Evolutionary conservation across 2,797 vertebrate genomes (phyloP), one percentile per base, ranked within the genome.

Genomic region (Chelon labrosus): DNA sequence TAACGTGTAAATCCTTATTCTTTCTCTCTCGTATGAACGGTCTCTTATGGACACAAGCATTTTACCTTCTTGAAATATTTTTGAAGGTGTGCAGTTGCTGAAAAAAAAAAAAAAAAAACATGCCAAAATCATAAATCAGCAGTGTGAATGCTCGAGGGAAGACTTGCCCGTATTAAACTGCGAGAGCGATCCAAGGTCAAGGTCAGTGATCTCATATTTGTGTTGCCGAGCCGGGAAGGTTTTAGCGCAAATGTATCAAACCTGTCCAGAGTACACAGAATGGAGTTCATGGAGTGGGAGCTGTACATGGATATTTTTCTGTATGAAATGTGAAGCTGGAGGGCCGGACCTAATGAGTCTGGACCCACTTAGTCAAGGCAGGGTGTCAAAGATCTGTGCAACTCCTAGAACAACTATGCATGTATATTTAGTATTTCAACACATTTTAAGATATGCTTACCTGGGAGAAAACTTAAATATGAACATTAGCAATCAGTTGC

Each of bases 101-200:
- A 54, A 68, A 35, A 65, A 83, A 65, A 3, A 27, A 27, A 27
- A 27, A 27, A 27, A 27, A 22, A 22, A 22, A 22, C 22, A 63
- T 65, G 54, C 85, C 68, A 52, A 59, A 77, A 73, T 68, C 80
- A 85, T 78, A 80, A 78, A 73, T 67, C 73, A 57, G 55, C 35
- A 1, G 16, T 5, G 54, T 5, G 46, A 71, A 66, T 25, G 69
- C 77, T 73, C 35, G 0, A 1, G 68, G 77, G 75, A 55, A 61
- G 63, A 60, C 53, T 70, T 63, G 35, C 56, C 53, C 20, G 25
- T 44, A 77, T 83, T 79, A 85, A 88, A 83, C 75, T 64, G 60
- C 8, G 10, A 65, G 62, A 77, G 46, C 44, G 13, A 64, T 39
- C 56, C 77, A 70, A 77, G 82, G 87, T 87, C 65, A 59, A 79